These are phyloP conservation scores for Antrozous pallidus DNA, from an alignment of 2,797 vertebrate species.

Conservation along the genomic window DNA sequence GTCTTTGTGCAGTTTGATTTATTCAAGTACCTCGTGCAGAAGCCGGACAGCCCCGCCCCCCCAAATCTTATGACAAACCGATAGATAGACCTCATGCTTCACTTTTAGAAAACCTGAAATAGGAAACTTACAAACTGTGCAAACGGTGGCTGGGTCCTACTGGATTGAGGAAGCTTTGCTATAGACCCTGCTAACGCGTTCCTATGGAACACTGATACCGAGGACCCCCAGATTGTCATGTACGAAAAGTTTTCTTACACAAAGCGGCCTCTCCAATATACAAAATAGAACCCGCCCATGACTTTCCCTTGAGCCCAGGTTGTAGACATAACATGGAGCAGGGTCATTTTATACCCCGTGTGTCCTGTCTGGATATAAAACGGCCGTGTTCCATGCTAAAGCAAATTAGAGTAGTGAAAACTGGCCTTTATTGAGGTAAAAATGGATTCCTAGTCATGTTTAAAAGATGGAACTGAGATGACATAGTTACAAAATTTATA, in stretches of 20 bases:
- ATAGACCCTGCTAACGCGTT: background rate
- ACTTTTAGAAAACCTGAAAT: background rate
- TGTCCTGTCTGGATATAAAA: background rate
- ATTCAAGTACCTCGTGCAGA: background rate
- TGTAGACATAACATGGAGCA: background rate
- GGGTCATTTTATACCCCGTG: background rate
- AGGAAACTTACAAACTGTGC: background rate
- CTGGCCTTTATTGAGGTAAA: background rate
- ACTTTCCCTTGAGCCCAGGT: background rate
- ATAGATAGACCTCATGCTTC: background rate
- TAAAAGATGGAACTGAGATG: conserved; percentile 25
- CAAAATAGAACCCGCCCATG: background rate
- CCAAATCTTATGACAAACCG: background rate
- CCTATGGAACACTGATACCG: background rate
- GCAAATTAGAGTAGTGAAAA: conserved; percentile 26
- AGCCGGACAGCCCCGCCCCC: background rate
- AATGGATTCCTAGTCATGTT: background rate
- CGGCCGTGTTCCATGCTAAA: background rate
- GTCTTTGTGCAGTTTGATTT: background rate
- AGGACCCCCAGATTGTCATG: background rate
- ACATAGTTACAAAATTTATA: background rate
- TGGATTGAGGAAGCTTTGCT: background rate
- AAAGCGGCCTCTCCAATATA: background rate
- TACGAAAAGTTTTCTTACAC: background rate
- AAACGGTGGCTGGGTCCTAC: background rate